A percentile compares a stretch with the other conserved stretches of the same genome.
Conservation (phyloP, 2,797 vertebrate species). For the Eulemur coronatus region DNA sequence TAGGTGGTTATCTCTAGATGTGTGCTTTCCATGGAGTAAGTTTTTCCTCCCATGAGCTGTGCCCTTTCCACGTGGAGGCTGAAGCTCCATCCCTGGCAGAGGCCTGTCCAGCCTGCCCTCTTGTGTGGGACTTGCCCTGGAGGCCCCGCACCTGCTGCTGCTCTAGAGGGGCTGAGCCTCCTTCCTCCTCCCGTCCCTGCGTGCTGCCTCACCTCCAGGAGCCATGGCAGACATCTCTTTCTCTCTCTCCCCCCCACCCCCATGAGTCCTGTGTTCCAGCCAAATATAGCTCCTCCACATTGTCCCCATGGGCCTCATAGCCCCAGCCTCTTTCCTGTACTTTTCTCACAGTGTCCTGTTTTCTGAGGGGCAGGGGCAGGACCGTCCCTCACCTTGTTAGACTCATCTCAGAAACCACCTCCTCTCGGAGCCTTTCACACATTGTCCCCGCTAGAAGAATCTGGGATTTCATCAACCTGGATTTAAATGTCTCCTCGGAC, state of each 20-base stretch:
- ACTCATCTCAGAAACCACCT: background rate
- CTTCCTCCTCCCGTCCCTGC: rapidly evolving
- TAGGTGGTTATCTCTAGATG: background rate
- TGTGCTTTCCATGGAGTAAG: background rate
- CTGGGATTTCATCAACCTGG: background rate
- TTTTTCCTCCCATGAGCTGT: background rate
- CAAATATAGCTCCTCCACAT: background rate
- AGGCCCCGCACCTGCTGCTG: background rate
- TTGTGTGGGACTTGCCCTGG: background rate
- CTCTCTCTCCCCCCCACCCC: background rate
- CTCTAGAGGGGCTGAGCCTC: background rate
- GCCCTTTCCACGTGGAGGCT: background rate
- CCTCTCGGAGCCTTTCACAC: background rate
- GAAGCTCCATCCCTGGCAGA: background rate
- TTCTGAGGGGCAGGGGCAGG: background rate
- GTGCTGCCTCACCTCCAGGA: background rate
- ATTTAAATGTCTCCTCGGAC: background rate
- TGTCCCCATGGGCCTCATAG: background rate
- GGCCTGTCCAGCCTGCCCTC: background rate
- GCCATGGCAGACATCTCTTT: background rate
- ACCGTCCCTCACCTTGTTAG: background rate
- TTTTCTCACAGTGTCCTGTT: background rate
- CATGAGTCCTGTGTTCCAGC: background rate
- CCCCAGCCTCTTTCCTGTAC: background rate
- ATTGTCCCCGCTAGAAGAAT: background rate